Base-by-base conservation (phyloP, 2,888 invertebrate species). In the Drosophila atripex region DNA sequence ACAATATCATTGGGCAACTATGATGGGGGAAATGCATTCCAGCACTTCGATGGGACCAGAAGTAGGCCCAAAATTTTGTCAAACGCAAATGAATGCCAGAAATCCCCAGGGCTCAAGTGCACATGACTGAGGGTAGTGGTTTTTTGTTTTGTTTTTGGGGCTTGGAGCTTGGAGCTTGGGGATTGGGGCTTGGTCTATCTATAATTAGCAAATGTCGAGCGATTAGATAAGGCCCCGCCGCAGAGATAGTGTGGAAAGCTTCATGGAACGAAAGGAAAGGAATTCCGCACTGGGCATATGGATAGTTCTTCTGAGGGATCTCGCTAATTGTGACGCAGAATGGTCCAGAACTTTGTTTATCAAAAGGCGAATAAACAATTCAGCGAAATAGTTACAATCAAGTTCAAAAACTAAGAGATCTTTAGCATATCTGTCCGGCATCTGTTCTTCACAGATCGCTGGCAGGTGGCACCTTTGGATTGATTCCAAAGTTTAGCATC, bases 131-230 rank as follows among this genome's bases (percentile, higher is more conserved):
- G 14, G 5, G 14, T 32, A 9, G 1, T 7, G n/a, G 25, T 14
- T 23, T n/a, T 57, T 41, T n/a, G n/a, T n/a, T n/a, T n/a, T 14
- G 30, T 28, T 51, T 63, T 65, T 11, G 41, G 63, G 65, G 50
- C 35, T 43, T 14, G 51, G 21, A 21, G 21, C 21, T 21, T 21
- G 21, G 21, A n/a, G n/a, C n/a, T n/a, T n/a, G n/a, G n/a, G n/a
- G n/a, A n/a, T 18, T 11, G 41, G 63, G 66, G 53, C 38, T 54
- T 11, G 56, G 61, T 70, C 25, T 79, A 66, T 85, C 74, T 88
- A 87, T 83, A 88, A 82, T 88, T 88, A 86, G 86, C 88, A 76
- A 86, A 72, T 75, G 83, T 71, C 70, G 63, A 61, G 55, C 73
- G 82, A 88, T 88, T 79, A 88, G 82, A 86, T 86, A 82, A 76